These are phyloP conservation scores for Oreonectes daqikongensis DNA, from an alignment of 2,797 vertebrate genomes.

Conservation along the genomic window DNA sequence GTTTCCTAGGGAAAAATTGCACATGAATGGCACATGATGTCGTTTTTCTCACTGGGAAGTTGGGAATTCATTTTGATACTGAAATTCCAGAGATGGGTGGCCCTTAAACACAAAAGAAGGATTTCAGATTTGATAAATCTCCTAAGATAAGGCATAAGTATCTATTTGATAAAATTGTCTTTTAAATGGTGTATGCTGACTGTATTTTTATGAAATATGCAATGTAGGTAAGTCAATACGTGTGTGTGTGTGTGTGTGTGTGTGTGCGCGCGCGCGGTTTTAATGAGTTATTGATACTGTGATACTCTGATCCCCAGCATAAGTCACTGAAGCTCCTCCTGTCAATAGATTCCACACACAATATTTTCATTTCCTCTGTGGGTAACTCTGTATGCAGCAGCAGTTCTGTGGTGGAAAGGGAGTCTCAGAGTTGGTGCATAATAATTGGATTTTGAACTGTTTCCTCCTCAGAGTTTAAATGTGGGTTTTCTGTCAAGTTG, in stretches of 20 bases:
- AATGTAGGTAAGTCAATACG: conserved; percentile 22
- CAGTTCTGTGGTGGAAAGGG: conserved; percentile 8
- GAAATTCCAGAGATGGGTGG: too few species aligned
- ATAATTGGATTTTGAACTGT: conserved; percentile 49
- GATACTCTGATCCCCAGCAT: conserved; percentile 18
- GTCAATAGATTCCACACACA: conserved; percentile 22
- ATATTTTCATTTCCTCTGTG: conserved; percentile 41
- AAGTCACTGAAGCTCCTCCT: conserved; percentile 16
- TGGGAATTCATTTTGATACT: too few species aligned
- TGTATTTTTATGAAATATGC: conserved; percentile 12
- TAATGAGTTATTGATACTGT: conserved; percentile 46
- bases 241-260: conserved; percentile 6
- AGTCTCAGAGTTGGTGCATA: conserved; percentile 28
- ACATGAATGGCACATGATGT: too few species aligned
- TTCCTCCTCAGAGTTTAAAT: conserved; percentile 40
- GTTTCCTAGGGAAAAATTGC: too few species aligned
- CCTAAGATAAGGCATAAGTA: neutral
- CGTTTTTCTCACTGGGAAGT: too few species aligned
- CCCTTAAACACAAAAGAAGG: too few species aligned
- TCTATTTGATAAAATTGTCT: neutral
- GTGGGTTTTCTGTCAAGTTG: conserved; percentile 37
- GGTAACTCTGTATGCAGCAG: conserved; percentile 24
- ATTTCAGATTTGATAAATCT: neutral
- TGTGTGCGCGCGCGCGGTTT: too few species aligned
- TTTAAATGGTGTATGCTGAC: neutral